Conservation (phyloP, 1,140 invertebrate genomes). For the Sarcophaga bullata region DNA sequence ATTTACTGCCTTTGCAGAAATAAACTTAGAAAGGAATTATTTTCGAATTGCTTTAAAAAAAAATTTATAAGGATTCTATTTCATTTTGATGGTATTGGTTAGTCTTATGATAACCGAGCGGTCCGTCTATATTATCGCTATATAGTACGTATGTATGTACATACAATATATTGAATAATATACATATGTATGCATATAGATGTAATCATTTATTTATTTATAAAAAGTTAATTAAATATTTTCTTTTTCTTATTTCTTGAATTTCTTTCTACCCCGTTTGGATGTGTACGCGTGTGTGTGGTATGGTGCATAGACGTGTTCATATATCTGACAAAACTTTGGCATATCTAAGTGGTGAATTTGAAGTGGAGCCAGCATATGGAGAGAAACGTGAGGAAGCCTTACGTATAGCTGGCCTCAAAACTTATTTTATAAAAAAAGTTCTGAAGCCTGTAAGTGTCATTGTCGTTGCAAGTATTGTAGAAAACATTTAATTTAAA, state of each 20-base stretch:
- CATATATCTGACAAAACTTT: slow-evolving; percentile 95
- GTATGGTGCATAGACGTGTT: slow-evolving; percentile 75
- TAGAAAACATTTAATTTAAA: not conserved
- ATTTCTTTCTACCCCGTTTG: not conserved
- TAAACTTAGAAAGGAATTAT: no score
- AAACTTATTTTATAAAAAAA: slow-evolving; percentile 91
- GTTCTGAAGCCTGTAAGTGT: slow-evolving; percentile 83
- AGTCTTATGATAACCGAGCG: no score
- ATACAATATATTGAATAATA: no score
- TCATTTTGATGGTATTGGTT: no score
- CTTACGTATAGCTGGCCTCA: slow-evolving; percentile 84
- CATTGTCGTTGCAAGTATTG: not conserved
- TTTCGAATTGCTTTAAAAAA: no score
- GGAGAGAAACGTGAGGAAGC: slow-evolving; percentile 90
- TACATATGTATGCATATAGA: no score
- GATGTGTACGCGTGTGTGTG: no score
- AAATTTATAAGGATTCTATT: no score
- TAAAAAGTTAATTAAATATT: not conserved
- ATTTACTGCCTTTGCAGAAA: no score
- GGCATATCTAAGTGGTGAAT: slow-evolving; percentile 89
- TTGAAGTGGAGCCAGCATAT: slow-evolving; percentile 92
- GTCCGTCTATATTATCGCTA: no score
- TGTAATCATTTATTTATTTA: no score
- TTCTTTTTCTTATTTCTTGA: not conserved
- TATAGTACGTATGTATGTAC: no score